phyloP scores from a whole-genome alignment of 2,797 vertebrate species.

The Apodemus agrarius region DNA sequence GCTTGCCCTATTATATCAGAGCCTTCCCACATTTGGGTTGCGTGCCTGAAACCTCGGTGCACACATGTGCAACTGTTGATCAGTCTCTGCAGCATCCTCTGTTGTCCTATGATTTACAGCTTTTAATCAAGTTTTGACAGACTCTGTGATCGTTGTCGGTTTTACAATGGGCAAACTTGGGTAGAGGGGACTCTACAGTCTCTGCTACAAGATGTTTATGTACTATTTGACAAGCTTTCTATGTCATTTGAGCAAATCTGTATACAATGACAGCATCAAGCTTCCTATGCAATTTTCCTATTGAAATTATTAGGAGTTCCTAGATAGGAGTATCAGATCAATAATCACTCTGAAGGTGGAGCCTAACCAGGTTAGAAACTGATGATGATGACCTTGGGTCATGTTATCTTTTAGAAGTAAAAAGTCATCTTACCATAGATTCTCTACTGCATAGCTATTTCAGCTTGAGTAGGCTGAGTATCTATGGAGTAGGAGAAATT shows the following conservation, averaged over 20 bases:
- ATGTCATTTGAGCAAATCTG: neutral
- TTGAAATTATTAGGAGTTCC: neutral
- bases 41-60: neutral
- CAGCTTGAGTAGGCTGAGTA: neutral
- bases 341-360: neutral
- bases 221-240: neutral
- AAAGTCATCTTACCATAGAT: too few relatives aligned
- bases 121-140: neutral
- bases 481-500: neutral
- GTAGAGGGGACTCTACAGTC: neutral
- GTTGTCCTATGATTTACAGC: neutral
- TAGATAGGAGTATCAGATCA: neutral
- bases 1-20: neutral
- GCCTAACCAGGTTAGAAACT: neutral
- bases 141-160: neutral
- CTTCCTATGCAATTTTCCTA: neutral
- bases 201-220: neutral
- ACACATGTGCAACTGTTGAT: neutral
- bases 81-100: neutral
- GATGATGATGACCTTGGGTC: too few relatives aligned
- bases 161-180: neutral
- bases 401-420: too few relatives aligned
- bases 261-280: neutral
- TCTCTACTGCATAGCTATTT: neutral
- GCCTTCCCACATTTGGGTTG: neutral